Evolutionary conservation across 92 coral and sea anemone species (phyloP).

Genomic region (Epizoanthus ramosus): DNA sequence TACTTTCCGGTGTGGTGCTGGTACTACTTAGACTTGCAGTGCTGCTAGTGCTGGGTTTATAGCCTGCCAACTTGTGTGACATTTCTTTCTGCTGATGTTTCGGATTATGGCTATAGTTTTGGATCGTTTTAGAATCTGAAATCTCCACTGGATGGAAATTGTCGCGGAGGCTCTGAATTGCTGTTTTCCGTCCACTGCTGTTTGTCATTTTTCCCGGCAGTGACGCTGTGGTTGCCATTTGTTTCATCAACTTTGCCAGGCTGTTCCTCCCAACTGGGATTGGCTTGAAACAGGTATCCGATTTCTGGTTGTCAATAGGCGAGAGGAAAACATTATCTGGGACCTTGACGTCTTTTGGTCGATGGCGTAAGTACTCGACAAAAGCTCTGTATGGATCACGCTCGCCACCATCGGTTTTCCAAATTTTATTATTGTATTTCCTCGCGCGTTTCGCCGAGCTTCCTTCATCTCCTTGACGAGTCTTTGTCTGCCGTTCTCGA

Average conservation of each 20-base stretch:
- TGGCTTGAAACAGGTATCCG: neutral
- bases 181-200: conserved; percentile 33
- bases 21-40: neutral
- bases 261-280: conserved; percentile 34
- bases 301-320: no score
- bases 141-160: conserved; percentile 10
- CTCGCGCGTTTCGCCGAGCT: conserved; percentile 43
- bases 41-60: neutral
- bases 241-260: conserved; percentile 44
- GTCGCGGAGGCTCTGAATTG: conserved; percentile 47
- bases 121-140: no score
- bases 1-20: no score
- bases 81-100: neutral
- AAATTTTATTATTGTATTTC: conserved; percentile 8
- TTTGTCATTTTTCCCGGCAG: conserved; percentile 44
- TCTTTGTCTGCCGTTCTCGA: conserved; percentile 59
- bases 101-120: no score
- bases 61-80: neutral
- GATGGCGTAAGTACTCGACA: no score
- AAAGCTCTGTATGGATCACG: conserved; percentile 29
- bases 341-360: no score
- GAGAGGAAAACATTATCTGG: no score
- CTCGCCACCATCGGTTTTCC: conserved; percentile 59
- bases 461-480: conserved; percentile 37
- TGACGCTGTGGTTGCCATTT: conserved; percentile 35